Conservation (phyloP, 2,113 vertebrate genomes). For the Pedetes capensis region DNA sequence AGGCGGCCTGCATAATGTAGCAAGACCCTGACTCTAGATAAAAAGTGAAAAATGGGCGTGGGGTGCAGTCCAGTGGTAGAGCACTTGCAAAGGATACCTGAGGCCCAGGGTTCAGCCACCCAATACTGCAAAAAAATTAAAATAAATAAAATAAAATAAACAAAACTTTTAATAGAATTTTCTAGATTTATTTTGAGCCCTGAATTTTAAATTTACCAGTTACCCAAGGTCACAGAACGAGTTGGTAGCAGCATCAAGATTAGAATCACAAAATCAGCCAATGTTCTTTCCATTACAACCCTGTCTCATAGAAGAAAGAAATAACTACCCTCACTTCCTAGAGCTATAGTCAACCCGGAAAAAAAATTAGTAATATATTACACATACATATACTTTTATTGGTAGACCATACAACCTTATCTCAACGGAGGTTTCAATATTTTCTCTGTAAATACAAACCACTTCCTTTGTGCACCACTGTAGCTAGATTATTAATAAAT, state of each 20-base stretch:
- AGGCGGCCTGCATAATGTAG: too few species aligned
- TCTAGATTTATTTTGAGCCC: slow-evolving; percentile 30
- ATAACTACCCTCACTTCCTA: slow-evolving; percentile 49
- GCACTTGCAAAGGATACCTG: too few species aligned
- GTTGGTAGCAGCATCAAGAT: slow-evolving; percentile 38
- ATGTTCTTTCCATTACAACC: slow-evolving; percentile 31
- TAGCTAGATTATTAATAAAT: slow-evolving; percentile 68
- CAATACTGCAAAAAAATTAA: too few species aligned
- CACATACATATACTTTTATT: slow-evolving; percentile 32
- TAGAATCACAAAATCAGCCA: slow-evolving; percentile 50
- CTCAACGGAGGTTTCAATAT: slow-evolving; percentile 51
- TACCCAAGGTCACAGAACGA: slow-evolving; percentile 17
- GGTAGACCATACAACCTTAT: slow-evolving; percentile 51
- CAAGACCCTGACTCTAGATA: too few species aligned
- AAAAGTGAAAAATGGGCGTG: too few species aligned
- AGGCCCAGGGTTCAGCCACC: too few species aligned
- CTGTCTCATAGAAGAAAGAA: slow-evolving; percentile 41
- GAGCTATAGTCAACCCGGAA: neutral
- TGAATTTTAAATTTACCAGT: slow-evolving; percentile 35
- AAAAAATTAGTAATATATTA: slow-evolving; percentile 42
- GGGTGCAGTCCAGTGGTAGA: too few species aligned
- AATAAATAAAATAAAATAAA: too few species aligned
- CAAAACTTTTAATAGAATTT: neutral
- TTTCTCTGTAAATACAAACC: slow-evolving; percentile 64
- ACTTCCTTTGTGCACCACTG: slow-evolving; percentile 53